Base-by-base conservation (phyloP, 2,113 vertebrate genomes). In the Panthera tigris region DNA sequence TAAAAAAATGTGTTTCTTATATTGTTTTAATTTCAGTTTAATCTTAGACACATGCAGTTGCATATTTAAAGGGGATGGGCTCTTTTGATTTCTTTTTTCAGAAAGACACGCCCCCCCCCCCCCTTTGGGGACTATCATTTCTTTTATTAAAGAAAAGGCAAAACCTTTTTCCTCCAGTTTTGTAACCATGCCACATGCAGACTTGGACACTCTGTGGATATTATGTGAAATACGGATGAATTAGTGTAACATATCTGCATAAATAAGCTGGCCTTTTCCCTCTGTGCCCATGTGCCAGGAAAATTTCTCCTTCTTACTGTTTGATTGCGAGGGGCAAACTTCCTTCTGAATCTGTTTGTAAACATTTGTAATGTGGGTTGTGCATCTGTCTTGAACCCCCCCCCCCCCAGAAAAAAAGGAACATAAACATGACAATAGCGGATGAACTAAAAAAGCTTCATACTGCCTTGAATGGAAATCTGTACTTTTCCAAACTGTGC, bases 1-100 rank as follows among this genome's bases (percentile, higher is more conserved):
- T 97, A 94, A 96, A 96, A 96, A 97, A 97, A 86, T 71, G 66
- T 97, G 94, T 94, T 96, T 97, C 94, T 97, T 97, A 74, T 97
- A 68, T 96, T 97, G 96, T 76, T 97, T 97, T 95, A 89, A 97
- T 98, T 98, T 97, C 36, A 87, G 52, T 96, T 14, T 91, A 95
- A 31, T 97, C 78, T 97, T 96, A 74, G 57, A 50, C 96, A 97
- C 65, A 87, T 97, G 94, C 93, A 95, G n/a, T 96, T 94, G 93
- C 97, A 96, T 98, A 89, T 98, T 96, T 93, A 94, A 97, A 96
- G 71, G 39, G 21, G 31, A 88, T 91, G n/a, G 89, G 68, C 48
- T 88, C 48, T 79, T 97, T 83, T 31, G 7, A 94, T 98, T 97
- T 97, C 33, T 84, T 90, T 96, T 36, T n/a, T 93, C 79, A 97